These are phyloP conservation scores for Clarias pachynema DNA, from an alignment of 2,797 vertebrate genomes.

Conservation along the genomic window DNA sequence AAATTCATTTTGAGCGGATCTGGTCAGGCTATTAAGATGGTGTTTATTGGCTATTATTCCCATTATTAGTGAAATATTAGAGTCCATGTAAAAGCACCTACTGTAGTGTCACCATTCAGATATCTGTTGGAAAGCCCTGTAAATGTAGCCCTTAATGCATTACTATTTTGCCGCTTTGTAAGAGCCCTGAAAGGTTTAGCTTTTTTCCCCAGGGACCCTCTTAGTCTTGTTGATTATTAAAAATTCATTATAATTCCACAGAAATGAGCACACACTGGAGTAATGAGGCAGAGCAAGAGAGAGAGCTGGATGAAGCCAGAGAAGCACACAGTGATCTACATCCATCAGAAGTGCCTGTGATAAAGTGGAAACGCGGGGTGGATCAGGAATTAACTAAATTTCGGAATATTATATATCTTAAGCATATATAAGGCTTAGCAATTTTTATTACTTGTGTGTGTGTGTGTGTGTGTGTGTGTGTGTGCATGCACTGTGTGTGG, in stretches of 20 bases:
- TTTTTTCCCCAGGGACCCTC: slow-evolving; percentile 11
- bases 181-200: neutral
- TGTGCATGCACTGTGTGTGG: neutral
- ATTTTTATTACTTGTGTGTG: too few species aligned
- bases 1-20: too few species aligned
- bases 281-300: slow-evolving; percentile 12
- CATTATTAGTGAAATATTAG: too few species aligned
- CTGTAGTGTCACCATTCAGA: neutral
- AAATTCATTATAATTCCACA: slow-evolving; percentile 35
- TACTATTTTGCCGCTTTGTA: slow-evolving; percentile 1
- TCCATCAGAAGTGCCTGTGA: slow-evolving; percentile 6
- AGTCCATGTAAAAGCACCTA: too few species aligned
- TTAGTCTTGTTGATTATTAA: slow-evolving; percentile 40
- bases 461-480: neutral
- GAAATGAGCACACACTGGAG: slow-evolving; percentile 5
- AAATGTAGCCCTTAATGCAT: slow-evolving; percentile 6
- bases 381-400: neutral
- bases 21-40: too few species aligned
- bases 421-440: too few species aligned
- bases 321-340: slow-evolving; percentile 16
- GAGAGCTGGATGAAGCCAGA: neutral
- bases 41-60: too few species aligned
- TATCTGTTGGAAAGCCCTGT: neutral
- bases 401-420: too few species aligned
- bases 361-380: neutral